These are phyloP conservation scores for Saxidomus purpurata DNA, from an alignment of 1,140 invertebrate genomes.

Conservation along the genomic window DNA sequence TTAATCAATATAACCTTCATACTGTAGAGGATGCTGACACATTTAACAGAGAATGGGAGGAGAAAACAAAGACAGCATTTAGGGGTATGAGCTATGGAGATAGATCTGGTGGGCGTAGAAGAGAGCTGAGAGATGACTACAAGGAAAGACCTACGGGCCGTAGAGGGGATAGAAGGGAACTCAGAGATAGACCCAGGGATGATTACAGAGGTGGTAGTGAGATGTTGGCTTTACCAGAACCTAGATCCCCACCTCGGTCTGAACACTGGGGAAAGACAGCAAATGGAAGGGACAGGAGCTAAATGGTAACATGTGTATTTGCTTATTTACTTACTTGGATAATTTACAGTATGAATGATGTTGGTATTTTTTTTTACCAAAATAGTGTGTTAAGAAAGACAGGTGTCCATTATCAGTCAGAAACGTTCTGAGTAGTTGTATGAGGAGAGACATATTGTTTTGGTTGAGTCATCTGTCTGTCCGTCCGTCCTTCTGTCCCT, in stretches of 20 bases:
- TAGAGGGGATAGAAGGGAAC: background rate
- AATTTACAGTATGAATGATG: too few species aligned
- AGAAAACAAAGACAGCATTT: slow-evolving; percentile 45
- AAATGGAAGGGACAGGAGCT: slow-evolving; percentile 44
- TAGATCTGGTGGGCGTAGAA: background rate
- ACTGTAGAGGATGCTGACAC: slow-evolving; percentile 35
- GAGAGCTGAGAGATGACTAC: slow-evolving; percentile 24
- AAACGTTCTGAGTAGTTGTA: too few species aligned
- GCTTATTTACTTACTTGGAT: too few species aligned
- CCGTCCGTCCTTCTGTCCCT: too few species aligned
- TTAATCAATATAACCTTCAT: too few species aligned
- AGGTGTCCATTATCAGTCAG: too few species aligned
- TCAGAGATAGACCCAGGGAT: background rate
- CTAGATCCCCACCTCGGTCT: background rate
- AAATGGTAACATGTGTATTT: background rate
- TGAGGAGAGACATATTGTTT: too few species aligned
- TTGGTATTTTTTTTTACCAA: too few species aligned
- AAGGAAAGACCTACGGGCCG: background rate
- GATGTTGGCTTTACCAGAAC: slow-evolving; percentile 31
- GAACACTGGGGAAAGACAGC: slow-evolving; percentile 47
- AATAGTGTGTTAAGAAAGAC: too few species aligned
- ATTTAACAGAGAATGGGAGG: slow-evolving; percentile 59
- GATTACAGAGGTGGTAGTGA: background rate
- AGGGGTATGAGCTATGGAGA: slow-evolving; percentile 15
- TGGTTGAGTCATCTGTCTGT: too few species aligned